These are phyloP conservation scores for Drosophila melanocephala DNA, from an alignment of 2,888 invertebrate genomes.

Conservation along the genomic window DNA sequence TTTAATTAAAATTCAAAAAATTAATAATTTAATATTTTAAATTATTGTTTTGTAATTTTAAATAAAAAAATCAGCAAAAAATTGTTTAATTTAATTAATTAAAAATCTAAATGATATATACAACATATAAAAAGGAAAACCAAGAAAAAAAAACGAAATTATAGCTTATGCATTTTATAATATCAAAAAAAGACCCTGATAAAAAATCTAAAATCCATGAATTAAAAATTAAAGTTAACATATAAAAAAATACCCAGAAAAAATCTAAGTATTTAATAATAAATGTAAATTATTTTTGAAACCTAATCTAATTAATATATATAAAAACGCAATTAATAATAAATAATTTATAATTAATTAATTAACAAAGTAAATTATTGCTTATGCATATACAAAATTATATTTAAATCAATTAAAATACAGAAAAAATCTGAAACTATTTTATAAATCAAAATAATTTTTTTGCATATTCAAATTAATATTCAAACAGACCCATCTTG, in stretches of 20 bases:
- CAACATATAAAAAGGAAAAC: not conserved
- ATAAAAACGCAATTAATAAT: not conserved
- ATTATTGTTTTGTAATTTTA: not conserved
- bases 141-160: not conserved
- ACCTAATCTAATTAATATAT: not conserved
- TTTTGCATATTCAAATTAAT: not conserved
- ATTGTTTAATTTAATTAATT: not conserved
- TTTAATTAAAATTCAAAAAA: not conserved
- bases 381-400: not conserved
- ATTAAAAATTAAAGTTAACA: not conserved
- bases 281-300: not conserved
- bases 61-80: not conserved
- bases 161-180: too few relatives aligned
- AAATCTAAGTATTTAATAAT: not conserved
- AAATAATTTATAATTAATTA: not conserved
- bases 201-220: not conserved
- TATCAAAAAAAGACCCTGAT: not conserved
- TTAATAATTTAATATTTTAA: not conserved
- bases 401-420: not conserved
- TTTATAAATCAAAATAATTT: not conserved
- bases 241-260: not conserved
- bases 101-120: not conserved
- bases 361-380: not conserved
- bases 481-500: not conserved
- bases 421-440: not conserved